phyloP scores from a whole-genome alignment of 2,797 vertebrate species.

The Echiichthys vipera region DNA sequence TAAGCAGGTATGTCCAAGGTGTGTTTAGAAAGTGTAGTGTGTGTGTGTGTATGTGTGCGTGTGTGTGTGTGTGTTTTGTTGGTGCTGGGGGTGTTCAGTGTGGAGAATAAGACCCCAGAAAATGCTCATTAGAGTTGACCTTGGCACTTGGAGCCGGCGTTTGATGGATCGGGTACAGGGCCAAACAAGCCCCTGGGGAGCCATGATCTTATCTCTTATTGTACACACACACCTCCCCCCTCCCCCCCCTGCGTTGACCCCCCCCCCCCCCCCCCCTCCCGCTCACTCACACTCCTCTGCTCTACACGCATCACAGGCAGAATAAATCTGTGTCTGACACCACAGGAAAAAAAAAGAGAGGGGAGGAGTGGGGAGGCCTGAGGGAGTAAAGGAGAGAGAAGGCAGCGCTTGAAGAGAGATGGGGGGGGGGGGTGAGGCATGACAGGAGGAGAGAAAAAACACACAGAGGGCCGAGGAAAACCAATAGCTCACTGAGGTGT shows the following conservation, averaged over 20 bases:
- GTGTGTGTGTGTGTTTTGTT: slow-evolving; percentile 39
- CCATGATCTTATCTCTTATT: slow-evolving; percentile 93
- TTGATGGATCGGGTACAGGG: slow-evolving; percentile 95
- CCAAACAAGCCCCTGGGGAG: slow-evolving; percentile 92
- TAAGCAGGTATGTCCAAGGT: slow-evolving; percentile 75
- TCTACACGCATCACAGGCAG: slow-evolving; percentile 88
- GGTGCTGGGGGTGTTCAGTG: slow-evolving; percentile 56
- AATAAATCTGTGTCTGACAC: slow-evolving; percentile 97
- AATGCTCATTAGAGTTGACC: slow-evolving; percentile 98
- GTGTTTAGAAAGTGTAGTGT: slow-evolving; percentile 51
- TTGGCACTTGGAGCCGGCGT: slow-evolving; percentile 89
- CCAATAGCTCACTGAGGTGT: slow-evolving; percentile 84
- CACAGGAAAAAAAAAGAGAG: slow-evolving; percentile 58
- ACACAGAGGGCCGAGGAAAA: slow-evolving; percentile 79
- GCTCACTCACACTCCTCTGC: slow-evolving; percentile 78
- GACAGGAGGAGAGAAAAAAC: slow-evolving; percentile 67
- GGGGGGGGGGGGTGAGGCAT: neutral
- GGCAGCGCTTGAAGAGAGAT: slow-evolving; percentile 55
- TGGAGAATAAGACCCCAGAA: slow-evolving; percentile 88
- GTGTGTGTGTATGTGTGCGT: slow-evolving; percentile 25
- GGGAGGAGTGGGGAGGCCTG: slow-evolving; percentile 47
- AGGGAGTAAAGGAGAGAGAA: slow-evolving; percentile 66
- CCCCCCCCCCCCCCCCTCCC: slow-evolving; percentile 47
- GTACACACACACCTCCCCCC: slow-evolving; percentile 84
- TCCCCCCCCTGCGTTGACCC: slow-evolving; percentile 60